A percentile compares a stretch with the other conserved stretches of the same genome.
phyloP scores from a whole-genome alignment of 2,888 invertebrate genomes.

The Melanostoma scalare region DNA sequence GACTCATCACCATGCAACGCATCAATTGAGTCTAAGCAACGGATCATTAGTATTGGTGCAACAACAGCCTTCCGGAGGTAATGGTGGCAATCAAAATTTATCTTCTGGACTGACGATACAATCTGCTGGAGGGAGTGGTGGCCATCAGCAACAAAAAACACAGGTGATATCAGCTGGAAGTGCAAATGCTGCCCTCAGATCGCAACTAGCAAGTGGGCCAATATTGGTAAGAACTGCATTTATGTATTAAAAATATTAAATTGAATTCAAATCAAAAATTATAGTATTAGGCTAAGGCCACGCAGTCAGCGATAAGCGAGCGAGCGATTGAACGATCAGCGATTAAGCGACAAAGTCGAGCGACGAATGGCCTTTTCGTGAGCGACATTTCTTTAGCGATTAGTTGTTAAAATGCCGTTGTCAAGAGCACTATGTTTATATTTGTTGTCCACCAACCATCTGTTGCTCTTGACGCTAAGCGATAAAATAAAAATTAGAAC shows the following conservation, averaged over 20 bases:
- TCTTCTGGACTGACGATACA: slow-evolving; percentile 80
- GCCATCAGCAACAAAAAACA: slow-evolving; percentile 77
- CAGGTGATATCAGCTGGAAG: slow-evolving; percentile 76
- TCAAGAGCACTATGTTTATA: no score
- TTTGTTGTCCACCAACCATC: no score
- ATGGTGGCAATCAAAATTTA: slow-evolving; percentile 74
- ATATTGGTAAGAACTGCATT: slow-evolving; percentile 84
- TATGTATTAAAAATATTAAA: not conserved
- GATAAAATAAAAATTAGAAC: no score
- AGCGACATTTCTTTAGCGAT: no score
- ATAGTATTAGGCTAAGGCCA: no score
- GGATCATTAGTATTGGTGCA: slow-evolving; percentile 80
- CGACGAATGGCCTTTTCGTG: no score
- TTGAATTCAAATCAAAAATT: no score
- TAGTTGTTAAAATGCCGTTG: no score
- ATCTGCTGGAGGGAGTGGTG: slow-evolving; percentile 78
- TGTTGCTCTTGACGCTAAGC: no score
- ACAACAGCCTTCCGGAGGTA: slow-evolving; percentile 76
- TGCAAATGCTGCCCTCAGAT: slow-evolving; percentile 81
- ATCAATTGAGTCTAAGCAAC: slow-evolving; percentile 81
- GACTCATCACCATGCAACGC: slow-evolving; percentile 76
- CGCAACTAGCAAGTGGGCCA: slow-evolving; percentile 83
- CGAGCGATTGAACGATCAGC: no score
- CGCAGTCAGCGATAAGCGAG: no score
- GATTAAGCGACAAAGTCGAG: no score